phyloP scores from a whole-genome alignment of 2,113 vertebrate genomes.

The Orycteropus afer region DNA sequence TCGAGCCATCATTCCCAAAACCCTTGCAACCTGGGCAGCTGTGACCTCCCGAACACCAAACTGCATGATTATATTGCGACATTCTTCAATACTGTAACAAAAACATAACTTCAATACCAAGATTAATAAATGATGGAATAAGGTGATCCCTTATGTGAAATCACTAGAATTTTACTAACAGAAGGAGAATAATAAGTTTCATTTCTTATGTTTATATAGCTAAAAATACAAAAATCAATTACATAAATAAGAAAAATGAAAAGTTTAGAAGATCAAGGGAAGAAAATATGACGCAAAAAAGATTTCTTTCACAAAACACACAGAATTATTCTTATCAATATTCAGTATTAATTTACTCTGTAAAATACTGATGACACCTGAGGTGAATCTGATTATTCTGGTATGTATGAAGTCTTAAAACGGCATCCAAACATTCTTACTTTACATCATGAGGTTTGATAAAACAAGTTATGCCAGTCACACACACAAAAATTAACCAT shows the following conservation, averaged over 20 bases:
- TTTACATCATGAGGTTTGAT: background rate
- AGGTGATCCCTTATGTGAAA: background rate
- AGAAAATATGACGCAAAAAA: background rate
- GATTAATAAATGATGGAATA: background rate
- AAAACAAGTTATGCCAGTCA: background rate
- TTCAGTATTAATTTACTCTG: background rate
- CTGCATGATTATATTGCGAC: constrained; percentile 98
- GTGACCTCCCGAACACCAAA: constrained; percentile 98
- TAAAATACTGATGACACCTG: background rate
- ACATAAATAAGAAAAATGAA: background rate
- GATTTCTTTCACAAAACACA: background rate
- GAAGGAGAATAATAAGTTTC: background rate
- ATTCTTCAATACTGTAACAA: constrained; percentile 94
- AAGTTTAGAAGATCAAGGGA: background rate
- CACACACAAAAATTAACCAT: background rate
- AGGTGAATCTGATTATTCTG: constrained; percentile 22
- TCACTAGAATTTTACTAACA: background rate
- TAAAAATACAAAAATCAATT: constrained; percentile 1
- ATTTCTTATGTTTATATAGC: background rate
- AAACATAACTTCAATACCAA: constrained; percentile 55
- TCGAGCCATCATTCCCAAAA: constrained; percentile 99
- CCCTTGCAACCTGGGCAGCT: constrained; percentile 97
- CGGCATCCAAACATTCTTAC: background rate
- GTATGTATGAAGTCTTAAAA: background rate
- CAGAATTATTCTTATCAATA: background rate